Base-by-base conservation (phyloP, 1,140 invertebrate genomes). In the Eriocheir sinensis region DNA sequence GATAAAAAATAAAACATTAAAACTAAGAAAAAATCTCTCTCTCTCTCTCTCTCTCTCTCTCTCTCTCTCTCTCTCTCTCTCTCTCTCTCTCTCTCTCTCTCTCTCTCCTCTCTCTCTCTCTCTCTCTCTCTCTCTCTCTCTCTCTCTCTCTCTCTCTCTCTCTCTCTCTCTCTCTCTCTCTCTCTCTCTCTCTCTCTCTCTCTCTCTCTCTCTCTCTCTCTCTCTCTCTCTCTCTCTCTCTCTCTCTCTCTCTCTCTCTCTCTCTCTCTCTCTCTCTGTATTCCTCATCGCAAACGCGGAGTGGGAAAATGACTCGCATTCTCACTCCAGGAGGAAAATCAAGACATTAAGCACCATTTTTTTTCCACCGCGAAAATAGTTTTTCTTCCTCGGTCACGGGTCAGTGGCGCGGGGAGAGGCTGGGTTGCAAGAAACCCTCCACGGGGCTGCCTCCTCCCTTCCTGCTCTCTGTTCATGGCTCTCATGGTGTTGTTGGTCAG, bases 161-260 rank as follows among this genome's bases (percentile, higher is more conserved):
- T 38, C 48, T 91, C 30, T 60, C 40, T 80, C 48, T 36, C 90
- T 91, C 72, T 91, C 48, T 79, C 72, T 79, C 72, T 91, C 72
- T 38, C 40, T 90, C 89, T 48, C 48, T 44, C 40, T 90, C 89
- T 53, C 91, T 81, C 91, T 92, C 91, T 81, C 60, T 40, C 72
- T 92, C 60, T 92, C 90, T 80, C 44, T 38, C 48, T 91, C 34
- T 38, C 90, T 79, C 60, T 72, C 90, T 91, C 48, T 72, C 60
- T 79, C 60, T 79, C 48, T 91, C 60, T 79, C 53, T 38, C 72
- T 80, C 60, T 92, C 90, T 72, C 90, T 92, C 90, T 92, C 60
- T 92, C 90, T 80, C 60, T 92, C 90, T 80, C 72, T 92, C 60
- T 81, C 72, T 79, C 53, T 80, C 60, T 72, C 60, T 72, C 60